phyloP scores from a whole-genome alignment of 2,113 vertebrate genomes.

The Anarhynchus alexandrinus region DNA sequence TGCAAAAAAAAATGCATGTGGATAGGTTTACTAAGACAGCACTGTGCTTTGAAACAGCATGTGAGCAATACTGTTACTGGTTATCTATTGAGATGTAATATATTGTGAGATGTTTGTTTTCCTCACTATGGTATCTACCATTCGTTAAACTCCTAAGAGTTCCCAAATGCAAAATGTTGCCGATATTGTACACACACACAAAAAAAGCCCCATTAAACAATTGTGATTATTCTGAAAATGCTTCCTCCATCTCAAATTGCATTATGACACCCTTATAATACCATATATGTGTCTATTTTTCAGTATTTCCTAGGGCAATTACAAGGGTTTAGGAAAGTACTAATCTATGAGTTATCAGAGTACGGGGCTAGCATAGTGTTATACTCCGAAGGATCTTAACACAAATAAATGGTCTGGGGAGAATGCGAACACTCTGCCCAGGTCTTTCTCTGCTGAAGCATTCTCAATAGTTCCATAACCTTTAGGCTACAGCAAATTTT shows the following conservation, averaged over 20 bases:
- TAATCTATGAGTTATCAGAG: not conserved
- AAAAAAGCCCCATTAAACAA: fast-evolving
- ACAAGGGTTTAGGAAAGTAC: not conserved
- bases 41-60: not conserved
- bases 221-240: not conserved
- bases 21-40: not conserved
- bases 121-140: not conserved
- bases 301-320: not conserved
- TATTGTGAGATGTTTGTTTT: not conserved
- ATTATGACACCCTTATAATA: not conserved
- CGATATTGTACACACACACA: not conserved
- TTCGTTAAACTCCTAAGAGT: not conserved
- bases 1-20: not conserved
- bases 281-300: not conserved
- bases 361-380: not conserved
- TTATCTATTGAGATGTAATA: not conserved
- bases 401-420: not conserved
- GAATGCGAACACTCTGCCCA: not conserved
- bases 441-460: not conserved
- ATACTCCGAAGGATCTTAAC: not conserved
- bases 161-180: not conserved
- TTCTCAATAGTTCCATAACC: not conserved
- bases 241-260: not conserved
- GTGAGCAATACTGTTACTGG: not conserved
- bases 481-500: not conserved